Percentiles rank a stretch among this genome's conserved stretches.
Conservation (phyloP, 2,888 invertebrate species). For the Parthenolecanium corni region DNA sequence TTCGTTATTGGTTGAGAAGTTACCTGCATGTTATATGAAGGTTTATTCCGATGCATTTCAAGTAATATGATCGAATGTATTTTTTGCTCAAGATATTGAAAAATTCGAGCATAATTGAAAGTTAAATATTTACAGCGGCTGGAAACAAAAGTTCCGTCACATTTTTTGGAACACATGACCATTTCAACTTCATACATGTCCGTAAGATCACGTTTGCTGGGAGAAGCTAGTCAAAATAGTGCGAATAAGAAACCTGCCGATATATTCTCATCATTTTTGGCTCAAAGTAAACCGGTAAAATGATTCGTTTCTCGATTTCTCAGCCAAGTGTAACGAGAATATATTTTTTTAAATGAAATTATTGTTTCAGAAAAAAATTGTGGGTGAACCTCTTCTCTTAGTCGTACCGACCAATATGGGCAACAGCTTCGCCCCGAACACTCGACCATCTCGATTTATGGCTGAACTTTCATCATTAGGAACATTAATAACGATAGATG, state of each 20-base stretch:
- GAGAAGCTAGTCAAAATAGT: slow-evolving; percentile 2
- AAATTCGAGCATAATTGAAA: neutral
- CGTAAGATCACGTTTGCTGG: slow-evolving; percentile 9
- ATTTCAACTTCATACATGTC: slow-evolving; percentile 12
- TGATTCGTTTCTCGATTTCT: slow-evolving; percentile 20
- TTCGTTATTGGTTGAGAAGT: slow-evolving; percentile 52
- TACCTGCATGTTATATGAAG: slow-evolving; percentile 48
- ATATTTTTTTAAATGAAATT: slow-evolving; percentile 6
- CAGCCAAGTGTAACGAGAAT: slow-evolving; percentile 8
- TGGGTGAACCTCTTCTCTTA: slow-evolving; percentile 55
- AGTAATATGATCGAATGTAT: slow-evolving; percentile 38
- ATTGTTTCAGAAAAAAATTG: slow-evolving; percentile 48
- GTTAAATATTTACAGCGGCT: slow-evolving; percentile 8
- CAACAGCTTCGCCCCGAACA: slow-evolving; percentile 31
- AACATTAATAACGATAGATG: slow-evolving; percentile 52
- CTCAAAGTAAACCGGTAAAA: slow-evolving; percentile 51
- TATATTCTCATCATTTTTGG: slow-evolving; percentile 48
- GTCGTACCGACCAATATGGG: slow-evolving; percentile 46
- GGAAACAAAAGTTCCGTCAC: slow-evolving; percentile 23
- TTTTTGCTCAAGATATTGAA: too few relatives aligned
- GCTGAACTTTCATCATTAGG: slow-evolving; percentile 54
- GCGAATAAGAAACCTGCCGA: slow-evolving; percentile 48
- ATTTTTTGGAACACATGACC: slow-evolving; percentile 20
- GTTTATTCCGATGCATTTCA: slow-evolving; percentile 68
- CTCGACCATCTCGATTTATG: slow-evolving; percentile 57